These are phyloP conservation scores for Philopotamus ludificatus DNA, from an alignment of 1,140 invertebrate genomes.

Conservation along the genomic window DNA sequence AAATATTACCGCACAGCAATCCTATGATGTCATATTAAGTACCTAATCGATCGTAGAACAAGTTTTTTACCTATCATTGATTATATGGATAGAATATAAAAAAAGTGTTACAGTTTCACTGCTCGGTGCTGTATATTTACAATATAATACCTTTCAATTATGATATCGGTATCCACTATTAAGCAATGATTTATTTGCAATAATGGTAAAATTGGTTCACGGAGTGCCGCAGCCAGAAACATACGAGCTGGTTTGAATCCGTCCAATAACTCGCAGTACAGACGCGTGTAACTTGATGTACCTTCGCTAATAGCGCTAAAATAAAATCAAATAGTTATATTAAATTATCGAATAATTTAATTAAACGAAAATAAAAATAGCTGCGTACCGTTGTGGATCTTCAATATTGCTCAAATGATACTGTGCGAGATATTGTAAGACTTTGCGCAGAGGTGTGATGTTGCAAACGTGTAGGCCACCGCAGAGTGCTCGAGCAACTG, in stretches of 20 bases:
- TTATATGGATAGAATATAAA: too few relatives aligned
- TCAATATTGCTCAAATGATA: constrained; percentile 78
- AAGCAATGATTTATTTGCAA: constrained; percentile 91
- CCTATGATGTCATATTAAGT: too few relatives aligned
- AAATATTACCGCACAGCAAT: too few relatives aligned
- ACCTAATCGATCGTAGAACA: too few relatives aligned
- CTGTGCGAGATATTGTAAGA: constrained; percentile 80
- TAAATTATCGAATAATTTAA: too few relatives aligned
- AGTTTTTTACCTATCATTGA: too few relatives aligned
- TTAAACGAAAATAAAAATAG: too few relatives aligned
- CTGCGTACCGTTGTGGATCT: constrained; percentile 72
- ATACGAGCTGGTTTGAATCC: constrained; percentile 87
- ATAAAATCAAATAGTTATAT: constrained; percentile 30
- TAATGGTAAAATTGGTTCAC: constrained; percentile 89
- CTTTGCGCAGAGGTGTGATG: constrained; percentile 72
- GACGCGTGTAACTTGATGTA: constrained; percentile 83
- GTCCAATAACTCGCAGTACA: constrained; percentile 89
- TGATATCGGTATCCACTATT: constrained; percentile 89
- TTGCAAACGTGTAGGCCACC: constrained; percentile 87
- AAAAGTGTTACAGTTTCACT: too few relatives aligned
- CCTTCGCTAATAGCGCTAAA: constrained; percentile 75
- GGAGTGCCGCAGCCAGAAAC: constrained; percentile 89
- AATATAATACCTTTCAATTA: constrained; percentile 56
- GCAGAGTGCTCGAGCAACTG: constrained; percentile 70
- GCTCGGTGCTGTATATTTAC: too few relatives aligned